phyloP scores from a whole-genome alignment of 2,113 vertebrate genomes.

The Mus spicilegus region DNA sequence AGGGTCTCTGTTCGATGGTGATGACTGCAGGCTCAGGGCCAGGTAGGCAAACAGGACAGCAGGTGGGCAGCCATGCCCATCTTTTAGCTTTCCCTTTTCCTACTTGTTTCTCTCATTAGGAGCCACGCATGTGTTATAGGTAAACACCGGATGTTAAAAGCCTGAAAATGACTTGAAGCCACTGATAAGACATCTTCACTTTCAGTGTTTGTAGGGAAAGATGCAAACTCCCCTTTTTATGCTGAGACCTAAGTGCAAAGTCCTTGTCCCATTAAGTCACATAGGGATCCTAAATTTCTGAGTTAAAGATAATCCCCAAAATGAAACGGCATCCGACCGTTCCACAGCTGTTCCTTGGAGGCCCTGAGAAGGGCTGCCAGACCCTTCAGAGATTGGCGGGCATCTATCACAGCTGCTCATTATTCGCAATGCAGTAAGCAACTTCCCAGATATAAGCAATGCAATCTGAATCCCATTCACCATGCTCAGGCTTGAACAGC shows the following conservation, averaged over 20 bases:
- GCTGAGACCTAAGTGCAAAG: neutral
- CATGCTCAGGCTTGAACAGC: neutral
- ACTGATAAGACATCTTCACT: neutral
- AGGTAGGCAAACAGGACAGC: fast-evolving
- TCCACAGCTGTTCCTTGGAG: neutral
- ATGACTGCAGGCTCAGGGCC: neutral
- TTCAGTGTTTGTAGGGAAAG: neutral
- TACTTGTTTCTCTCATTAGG: neutral
- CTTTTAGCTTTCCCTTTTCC: neutral
- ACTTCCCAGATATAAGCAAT: neutral
- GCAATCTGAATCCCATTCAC: neutral
- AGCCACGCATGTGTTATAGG: neutral
- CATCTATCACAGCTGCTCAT: neutral
- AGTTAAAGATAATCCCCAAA: neutral
- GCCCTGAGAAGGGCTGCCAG: neutral
- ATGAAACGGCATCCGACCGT: neutral
- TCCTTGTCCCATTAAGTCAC: neutral
- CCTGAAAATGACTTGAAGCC: neutral
- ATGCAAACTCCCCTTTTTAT: neutral
- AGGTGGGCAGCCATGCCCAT: neutral
- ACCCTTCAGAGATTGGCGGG: neutral
- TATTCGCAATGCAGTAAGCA: neutral
- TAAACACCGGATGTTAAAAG: neutral
- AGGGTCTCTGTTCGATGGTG: fast-evolving
- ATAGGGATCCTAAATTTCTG: neutral